These are phyloP conservation scores for Drosophila littoralis DNA, from an alignment of 1,140 invertebrate species.

Conservation along the genomic window DNA sequence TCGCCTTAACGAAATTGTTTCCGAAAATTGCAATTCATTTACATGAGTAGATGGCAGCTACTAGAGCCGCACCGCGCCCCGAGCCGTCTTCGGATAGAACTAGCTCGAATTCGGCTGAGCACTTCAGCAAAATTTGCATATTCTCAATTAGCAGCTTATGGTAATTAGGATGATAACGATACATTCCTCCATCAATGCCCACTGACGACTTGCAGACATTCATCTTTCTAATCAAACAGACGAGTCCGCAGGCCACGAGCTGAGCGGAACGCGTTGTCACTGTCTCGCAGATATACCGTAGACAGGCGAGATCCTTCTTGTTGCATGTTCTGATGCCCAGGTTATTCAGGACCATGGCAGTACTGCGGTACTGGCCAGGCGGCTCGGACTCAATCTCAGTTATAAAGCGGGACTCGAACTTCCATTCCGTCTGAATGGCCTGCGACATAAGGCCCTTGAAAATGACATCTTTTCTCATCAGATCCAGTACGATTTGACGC, in stretches of 20 bases:
- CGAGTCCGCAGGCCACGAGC: conserved; percentile 95
- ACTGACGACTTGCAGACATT: conserved; percentile 94
- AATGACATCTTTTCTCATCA: conserved; percentile 72
- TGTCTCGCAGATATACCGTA: conserved; percentile 95
- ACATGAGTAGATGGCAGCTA: conserved; percentile 92
- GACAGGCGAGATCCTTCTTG: conserved; percentile 93
- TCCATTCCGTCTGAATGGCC: conserved; percentile 15
- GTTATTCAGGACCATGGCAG: conserved; percentile 93
- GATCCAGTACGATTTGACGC: conserved; percentile 82
- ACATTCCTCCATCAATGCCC: conserved; percentile 98
- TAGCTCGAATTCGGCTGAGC: conserved; percentile 92
- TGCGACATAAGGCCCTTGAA: conserved; percentile 36
- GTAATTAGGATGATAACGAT: conserved; percentile 98
- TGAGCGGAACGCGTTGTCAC: conserved; percentile 96
- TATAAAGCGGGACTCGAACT: conserved; percentile 96
- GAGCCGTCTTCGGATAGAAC: conserved; percentile 99
- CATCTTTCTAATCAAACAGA: conserved; percentile 94
- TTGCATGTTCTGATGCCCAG: conserved; percentile 89
- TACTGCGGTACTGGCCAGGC: conserved; percentile 90
- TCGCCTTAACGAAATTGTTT: too few species aligned
- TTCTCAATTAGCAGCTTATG: conserved; percentile 96
- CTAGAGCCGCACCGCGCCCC: conserved; percentile 91
- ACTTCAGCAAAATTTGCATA: conserved; percentile 90
- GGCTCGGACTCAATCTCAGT: conserved; percentile 97
- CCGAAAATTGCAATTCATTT: not conserved